These are phyloP conservation scores for Psilanteris sp. DNA, from an alignment of 1,140 invertebrate species.

Conservation along the genomic window DNA sequence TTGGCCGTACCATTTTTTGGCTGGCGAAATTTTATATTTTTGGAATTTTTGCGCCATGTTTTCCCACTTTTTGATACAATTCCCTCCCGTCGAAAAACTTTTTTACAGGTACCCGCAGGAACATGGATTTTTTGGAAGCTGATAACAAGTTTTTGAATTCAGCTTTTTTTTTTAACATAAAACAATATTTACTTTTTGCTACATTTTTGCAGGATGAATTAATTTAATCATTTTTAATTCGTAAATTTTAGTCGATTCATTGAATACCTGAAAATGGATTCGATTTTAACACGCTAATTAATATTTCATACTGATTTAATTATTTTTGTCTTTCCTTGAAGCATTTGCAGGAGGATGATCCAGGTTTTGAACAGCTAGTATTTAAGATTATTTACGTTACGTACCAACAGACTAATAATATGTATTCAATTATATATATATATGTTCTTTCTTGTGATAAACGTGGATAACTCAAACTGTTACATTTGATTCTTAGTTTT, in stretches of 20 bases:
- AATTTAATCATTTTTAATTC: too few species aligned
- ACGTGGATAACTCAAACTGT: constrained; percentile 75
- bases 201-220: constrained; percentile 75
- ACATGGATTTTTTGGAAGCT: constrained; percentile 78
- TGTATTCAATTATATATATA: constrained; percentile 73
- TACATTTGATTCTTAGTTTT: constrained; percentile 71
- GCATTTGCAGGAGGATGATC: constrained; percentile 80
- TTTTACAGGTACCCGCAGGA: constrained; percentile 78
- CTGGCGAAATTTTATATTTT: constrained; percentile 81
- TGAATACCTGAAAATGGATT: constrained; percentile 57
- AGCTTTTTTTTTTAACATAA: constrained; percentile 65
- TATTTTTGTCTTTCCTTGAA: constrained; percentile 78
- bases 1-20: constrained; percentile 75
- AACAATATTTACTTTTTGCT: constrained; percentile 63
- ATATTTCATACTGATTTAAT: constrained; percentile 73
- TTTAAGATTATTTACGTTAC: constrained; percentile 76
- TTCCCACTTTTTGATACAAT: constrained; percentile 50
- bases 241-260: constrained; percentile 52
- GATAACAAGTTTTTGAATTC: constrained; percentile 78
- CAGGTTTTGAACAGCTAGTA: constrained; percentile 80
- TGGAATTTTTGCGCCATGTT: constrained; percentile 75
- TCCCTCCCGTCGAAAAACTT: constrained; percentile 56
- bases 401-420: constrained; percentile 72
- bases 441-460: constrained; percentile 75
- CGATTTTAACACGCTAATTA: constrained; percentile 71